Conservation (phyloP, 1,140 invertebrate species). For the Macrocentrus cingulum region DNA sequence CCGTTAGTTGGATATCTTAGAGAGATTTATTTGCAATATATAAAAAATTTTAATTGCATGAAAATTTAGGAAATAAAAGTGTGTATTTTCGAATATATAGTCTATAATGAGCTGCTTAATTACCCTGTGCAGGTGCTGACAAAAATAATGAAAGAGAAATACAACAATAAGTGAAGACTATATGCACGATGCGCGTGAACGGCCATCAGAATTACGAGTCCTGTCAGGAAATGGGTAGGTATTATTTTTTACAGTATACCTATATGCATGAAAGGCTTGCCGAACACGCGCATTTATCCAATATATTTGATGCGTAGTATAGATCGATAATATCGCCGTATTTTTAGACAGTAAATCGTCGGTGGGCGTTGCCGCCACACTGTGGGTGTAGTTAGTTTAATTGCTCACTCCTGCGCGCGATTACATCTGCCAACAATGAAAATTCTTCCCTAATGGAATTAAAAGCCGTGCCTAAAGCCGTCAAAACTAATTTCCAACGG, state of each 20-base stretch:
- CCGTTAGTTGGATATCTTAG: too few relatives aligned
- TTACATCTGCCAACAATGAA: conserved; percentile 9
- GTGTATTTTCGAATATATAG: too few relatives aligned
- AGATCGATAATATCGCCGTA: not conserved
- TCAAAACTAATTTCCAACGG: too few relatives aligned
- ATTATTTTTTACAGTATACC: not conserved
- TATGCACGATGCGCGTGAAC: conserved; percentile 57
- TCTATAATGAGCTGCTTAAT: not conserved
- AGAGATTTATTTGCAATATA: too few relatives aligned
- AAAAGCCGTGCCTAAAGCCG: conserved; percentile 8
- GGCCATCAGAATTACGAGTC: conserved; percentile 46
- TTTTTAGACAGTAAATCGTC: not conserved
- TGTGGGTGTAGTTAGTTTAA: conserved; percentile 19
- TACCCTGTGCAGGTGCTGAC: conserved; percentile 1
- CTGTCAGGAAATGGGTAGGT: conserved; percentile 54
- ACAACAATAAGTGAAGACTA: conserved; percentile 36
- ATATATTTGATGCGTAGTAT: not conserved
- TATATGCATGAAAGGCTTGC: not conserved
- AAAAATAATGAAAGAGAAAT: conserved; percentile 49
- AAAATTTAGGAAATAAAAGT: too few relatives aligned
- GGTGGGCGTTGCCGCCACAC: conserved; percentile 2
- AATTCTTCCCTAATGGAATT: conserved; percentile 13
- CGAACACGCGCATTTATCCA: not conserved
- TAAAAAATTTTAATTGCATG: too few relatives aligned
- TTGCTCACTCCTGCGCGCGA: conserved; percentile 15